phyloP scores from a whole-genome alignment of 1,140 invertebrate genomes.

The Adoxophyes honmai region DNA sequence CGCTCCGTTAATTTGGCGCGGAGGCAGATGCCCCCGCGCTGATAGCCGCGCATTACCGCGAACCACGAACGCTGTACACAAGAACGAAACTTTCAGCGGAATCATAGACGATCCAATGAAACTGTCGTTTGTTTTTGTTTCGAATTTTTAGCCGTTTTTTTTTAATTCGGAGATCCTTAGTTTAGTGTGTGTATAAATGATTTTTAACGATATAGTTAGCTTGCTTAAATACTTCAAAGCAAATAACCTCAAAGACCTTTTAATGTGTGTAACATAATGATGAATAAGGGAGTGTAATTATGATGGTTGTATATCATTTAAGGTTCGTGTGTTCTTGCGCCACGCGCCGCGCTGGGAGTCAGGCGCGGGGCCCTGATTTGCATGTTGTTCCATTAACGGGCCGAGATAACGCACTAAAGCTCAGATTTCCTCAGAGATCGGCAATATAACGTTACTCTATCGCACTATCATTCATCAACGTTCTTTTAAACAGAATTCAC shows the following conservation, averaged over 20 bases:
- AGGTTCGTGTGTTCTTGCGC: background rate
- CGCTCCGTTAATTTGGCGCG: constrained; percentile 60
- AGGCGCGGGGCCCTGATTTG: constrained; percentile 32
- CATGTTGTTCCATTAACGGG: constrained; percentile 42
- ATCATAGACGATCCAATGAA: too few species aligned
- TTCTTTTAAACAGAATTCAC: constrained; percentile 34
- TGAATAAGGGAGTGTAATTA: too few species aligned
- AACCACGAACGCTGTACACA: constrained; percentile 9
- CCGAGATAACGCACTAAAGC: constrained; percentile 40
- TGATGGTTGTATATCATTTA: background rate
- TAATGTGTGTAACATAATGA: too few species aligned
- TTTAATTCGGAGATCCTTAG: too few species aligned
- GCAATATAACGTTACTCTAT: constrained; percentile 30
- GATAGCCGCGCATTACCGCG: constrained; percentile 28
- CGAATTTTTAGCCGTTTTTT: too few species aligned
- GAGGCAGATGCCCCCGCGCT: constrained; percentile 53
- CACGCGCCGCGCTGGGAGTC: constrained; percentile 12
- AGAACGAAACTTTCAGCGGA: background rate
- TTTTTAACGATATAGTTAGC: too few species aligned
- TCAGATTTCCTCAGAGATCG: constrained; percentile 41
- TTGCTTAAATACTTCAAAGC: too few species aligned
- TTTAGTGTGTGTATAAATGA: too few species aligned
- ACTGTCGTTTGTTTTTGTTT: too few species aligned
- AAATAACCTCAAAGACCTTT: too few species aligned
- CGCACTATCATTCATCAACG: constrained; percentile 30